Conservation (phyloP, 2,113 vertebrate species). For the cat (Felis catus) region DNA sequence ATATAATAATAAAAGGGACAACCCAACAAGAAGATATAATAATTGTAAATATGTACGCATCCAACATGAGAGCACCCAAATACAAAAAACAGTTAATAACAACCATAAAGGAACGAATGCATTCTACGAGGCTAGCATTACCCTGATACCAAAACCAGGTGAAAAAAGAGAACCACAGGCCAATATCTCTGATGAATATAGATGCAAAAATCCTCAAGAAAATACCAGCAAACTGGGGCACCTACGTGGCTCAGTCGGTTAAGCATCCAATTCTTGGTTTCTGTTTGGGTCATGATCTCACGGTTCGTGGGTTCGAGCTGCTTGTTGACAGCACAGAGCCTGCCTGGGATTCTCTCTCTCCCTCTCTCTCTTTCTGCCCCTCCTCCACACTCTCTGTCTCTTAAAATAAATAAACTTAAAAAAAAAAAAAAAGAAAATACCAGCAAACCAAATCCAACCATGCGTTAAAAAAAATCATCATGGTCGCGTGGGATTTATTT, state of each 20-base stretch:
- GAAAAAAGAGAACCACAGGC: neutral
- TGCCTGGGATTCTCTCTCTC: too few relatives aligned
- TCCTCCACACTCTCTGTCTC: too few relatives aligned
- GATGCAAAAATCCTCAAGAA: neutral
- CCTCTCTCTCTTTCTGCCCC: too few relatives aligned
- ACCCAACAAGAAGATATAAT: neutral
- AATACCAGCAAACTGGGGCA: neutral
- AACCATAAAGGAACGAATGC: neutral
- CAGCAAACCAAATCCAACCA: neutral
- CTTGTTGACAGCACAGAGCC: too few relatives aligned
- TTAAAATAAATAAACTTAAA: too few relatives aligned
- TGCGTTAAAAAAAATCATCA: neutral
- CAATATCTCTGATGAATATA: neutral
- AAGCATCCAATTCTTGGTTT: too few relatives aligned
- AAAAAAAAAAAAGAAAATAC: neutral
- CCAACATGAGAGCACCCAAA: neutral
- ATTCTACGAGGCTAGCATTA: neutral
- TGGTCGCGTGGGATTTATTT: neutral
- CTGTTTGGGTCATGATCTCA: too few relatives aligned
- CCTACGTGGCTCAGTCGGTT: too few relatives aligned
- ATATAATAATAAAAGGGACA: neutral
- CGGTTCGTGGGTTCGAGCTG: too few relatives aligned
- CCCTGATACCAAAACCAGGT: neutral
- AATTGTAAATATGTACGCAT: neutral
- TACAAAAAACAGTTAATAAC: neutral